Evolutionary conservation across 2,113 vertebrate species (phyloP), one percentile per base, ranked within the genome.

Genomic region (Trogon melanurus): DNA sequence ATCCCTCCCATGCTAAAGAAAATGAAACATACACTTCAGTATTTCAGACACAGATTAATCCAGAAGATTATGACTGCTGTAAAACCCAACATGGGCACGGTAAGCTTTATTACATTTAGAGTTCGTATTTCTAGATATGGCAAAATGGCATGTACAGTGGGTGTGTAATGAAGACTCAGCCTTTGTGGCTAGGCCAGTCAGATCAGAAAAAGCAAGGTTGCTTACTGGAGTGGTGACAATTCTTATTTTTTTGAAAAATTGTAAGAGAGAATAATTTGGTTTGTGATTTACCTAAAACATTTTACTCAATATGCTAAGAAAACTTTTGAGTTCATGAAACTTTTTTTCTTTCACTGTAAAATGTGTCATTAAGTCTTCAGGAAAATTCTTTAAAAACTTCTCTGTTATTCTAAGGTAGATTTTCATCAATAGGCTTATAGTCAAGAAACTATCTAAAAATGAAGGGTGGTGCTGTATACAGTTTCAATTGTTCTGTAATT

Each of bases 31-130:
- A 88, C 97, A 61, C 94, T 74, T 94, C 98, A 7, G 56, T 99
- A 66, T 99, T 99, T 98, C 97, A 97, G 56, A 99, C 98, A 75
- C 97, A 99, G 57, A 79, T 98, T 81, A 97, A 95, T 94, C 96
- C 98, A 65, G 95, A 97, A 95, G 97, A 97, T 60, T 97, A 95
- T 70, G 97, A 97, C 60, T 44, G 3, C 51, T 27, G 14, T 44
- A 85, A 91, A 70, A 6, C n/a, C 47, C 80, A 79, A 65, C 36
- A 17, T 81, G 94, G 32, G 36, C 84, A 79, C n/a, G 96, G 98
- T 98, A 96, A 96, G 69, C 15, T 89, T 75, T 75, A 76, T 58
- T 69, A 79, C 60, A 48, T 36, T 7, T 73, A 16, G 38, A 69
- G 25, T 76, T 90, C 58, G 3, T 57, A 38, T 87, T 93, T 86